Evolutionary conservation across 1,140 invertebrate species (phyloP).

Genomic region (Ruditapes philippinarum): DNA sequence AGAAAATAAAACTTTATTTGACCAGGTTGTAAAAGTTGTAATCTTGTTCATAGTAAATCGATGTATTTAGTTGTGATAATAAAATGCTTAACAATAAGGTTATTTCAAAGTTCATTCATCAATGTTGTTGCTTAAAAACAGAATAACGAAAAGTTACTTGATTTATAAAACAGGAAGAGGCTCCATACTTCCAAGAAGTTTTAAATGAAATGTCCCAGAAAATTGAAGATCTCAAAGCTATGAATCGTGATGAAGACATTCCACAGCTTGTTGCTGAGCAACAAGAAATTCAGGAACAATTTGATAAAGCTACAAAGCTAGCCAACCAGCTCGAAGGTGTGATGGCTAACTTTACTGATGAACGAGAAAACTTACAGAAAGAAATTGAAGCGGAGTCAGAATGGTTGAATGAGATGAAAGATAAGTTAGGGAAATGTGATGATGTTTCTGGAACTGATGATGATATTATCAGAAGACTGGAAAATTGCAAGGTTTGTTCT

Average conservation of each 20-base stretch:
- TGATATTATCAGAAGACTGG: slow-evolving; percentile 93
- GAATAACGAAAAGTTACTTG: too few species aligned
- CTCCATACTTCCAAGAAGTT: slow-evolving; percentile 92
- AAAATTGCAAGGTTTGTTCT: slow-evolving; percentile 77
- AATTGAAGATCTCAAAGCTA: slow-evolving; percentile 92
- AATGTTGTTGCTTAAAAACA: too few species aligned
- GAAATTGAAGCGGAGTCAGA: slow-evolving; percentile 81
- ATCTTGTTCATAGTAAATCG: too few species aligned
- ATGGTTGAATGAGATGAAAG: slow-evolving; percentile 87
- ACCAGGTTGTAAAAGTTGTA: too few species aligned
- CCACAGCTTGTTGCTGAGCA: slow-evolving; percentile 91
- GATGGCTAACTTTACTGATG: slow-evolving; percentile 88
- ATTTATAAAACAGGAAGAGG: slow-evolving; percentile 89
- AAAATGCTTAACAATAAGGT: too few species aligned
- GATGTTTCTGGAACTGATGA: slow-evolving; percentile 95
- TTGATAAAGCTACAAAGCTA: slow-evolving; percentile 91
- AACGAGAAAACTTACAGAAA: slow-evolving; percentile 78
- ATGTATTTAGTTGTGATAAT: too few species aligned
- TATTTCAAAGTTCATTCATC: too few species aligned
- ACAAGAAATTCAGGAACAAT: slow-evolving; percentile 92
- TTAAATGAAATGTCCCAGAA: slow-evolving; percentile 93
- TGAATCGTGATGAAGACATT: slow-evolving; percentile 92
- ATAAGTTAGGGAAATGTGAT: slow-evolving; percentile 96
- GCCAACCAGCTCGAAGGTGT: slow-evolving; percentile 92
- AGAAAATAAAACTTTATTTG: too few species aligned